A percentile compares a stretch with the other conserved stretches of the same genome.
Conservation (phyloP, 2,113 vertebrate genomes). For the Vicugna pacos region DNA sequence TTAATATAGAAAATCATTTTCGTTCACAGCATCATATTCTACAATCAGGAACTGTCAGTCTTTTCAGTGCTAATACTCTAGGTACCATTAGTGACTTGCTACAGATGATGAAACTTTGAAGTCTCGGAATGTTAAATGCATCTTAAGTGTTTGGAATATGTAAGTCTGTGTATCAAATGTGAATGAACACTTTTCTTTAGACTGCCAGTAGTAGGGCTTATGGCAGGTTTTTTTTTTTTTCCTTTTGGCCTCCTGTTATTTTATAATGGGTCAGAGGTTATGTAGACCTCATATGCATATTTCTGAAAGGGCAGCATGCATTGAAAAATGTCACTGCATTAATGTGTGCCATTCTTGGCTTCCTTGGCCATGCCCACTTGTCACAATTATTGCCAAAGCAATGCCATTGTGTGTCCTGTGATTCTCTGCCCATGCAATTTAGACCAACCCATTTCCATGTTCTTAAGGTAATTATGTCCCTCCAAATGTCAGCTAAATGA, state of each 20-base stretch:
- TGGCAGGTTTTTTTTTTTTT: background rate
- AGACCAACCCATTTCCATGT: constrained; percentile 74
- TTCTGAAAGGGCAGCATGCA: constrained; percentile 75
- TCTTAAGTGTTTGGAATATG: constrained; percentile 46
- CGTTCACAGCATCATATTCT: background rate
- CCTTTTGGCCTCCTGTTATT: constrained; percentile 43
- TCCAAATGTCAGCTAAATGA: constrained; percentile 71
- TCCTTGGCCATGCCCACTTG: constrained; percentile 67
- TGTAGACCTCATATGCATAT: constrained; percentile 73
- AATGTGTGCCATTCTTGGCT: constrained; percentile 77
- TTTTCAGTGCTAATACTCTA: background rate
- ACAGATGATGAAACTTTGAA: background rate
- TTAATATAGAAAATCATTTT: constrained; percentile 9
- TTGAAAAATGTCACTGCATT: constrained; percentile 83
- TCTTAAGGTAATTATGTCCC: constrained; percentile 80
- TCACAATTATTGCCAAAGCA: constrained; percentile 77
- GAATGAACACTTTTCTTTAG: constrained; percentile 56
- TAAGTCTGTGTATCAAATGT: constrained; percentile 17
- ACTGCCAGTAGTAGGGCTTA: background rate
- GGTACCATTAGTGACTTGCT: background rate
- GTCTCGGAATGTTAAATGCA: background rate
- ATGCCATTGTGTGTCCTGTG: constrained; percentile 70
- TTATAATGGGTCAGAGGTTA: constrained; percentile 77
- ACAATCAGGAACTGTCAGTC: background rate
- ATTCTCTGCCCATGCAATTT: constrained; percentile 75